phyloP scores from a whole-genome alignment of 2,888 invertebrate genomes.

The Vesta saturnalis region DNA sequence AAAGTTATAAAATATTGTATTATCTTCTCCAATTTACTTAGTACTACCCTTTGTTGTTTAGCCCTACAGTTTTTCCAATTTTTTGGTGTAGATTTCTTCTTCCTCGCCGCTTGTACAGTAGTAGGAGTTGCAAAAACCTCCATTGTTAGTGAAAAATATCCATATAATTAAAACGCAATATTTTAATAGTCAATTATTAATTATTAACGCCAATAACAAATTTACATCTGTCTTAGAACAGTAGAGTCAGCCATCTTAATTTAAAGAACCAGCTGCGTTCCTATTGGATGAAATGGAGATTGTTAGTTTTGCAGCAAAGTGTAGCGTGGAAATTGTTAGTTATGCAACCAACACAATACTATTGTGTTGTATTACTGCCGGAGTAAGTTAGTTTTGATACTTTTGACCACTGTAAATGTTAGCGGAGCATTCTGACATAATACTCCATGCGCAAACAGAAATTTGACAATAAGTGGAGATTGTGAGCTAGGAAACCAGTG shows the following conservation, averaged over 20 bases:
- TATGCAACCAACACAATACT: not conserved
- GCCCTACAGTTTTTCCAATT: not conserved
- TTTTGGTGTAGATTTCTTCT: not conserved
- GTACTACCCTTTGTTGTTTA: not conserved
- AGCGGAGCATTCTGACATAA: not conserved
- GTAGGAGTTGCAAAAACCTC: too few species aligned
- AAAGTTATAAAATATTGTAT: not conserved
- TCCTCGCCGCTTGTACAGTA: too few species aligned
- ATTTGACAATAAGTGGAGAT: not conserved
- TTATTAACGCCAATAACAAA: too few species aligned
- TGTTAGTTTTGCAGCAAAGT: not conserved
- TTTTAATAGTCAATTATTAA: too few species aligned
- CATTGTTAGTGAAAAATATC: too few species aligned
- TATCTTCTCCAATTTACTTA: not conserved
- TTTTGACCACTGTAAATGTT: not conserved
- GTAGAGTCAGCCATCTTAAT: too few species aligned
- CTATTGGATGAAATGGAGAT: not conserved
- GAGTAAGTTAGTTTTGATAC: not conserved
- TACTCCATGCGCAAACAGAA: too few species aligned
- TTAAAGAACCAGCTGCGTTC: not conserved
- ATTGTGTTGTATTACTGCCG: not conserved
- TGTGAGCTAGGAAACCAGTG: not conserved
- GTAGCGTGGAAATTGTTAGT: not conserved
- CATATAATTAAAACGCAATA: too few species aligned
- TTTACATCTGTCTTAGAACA: too few species aligned